Evolutionary conservation across 53 echinoderm and acorn worm species (phyloP), one percentile per base, ranked within the genome.

Genomic region (Temnopleurus reevesii): DNA sequence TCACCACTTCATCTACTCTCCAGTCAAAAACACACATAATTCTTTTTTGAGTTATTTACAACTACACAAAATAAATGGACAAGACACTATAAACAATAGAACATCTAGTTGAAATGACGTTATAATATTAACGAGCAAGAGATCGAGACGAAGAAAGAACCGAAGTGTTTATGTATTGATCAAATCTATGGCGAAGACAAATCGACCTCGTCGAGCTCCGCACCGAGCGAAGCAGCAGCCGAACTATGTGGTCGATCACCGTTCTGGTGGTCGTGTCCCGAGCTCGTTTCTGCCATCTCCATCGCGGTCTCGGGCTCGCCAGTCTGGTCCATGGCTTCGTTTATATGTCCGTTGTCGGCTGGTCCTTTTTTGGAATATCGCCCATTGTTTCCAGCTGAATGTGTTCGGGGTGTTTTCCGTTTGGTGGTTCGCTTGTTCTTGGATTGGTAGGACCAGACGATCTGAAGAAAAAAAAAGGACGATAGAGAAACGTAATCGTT

Each of bases 291-390:
- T 0, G 31, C 88, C 71, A 34, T 66, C 86, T 46, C 66, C 45
- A 86, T 36, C 21, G 12, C 35, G n/a, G n/a, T n/a, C n/a, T n/a
- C n/a, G n/a, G n/a, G n/a, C 34, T 64, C 64, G 54, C 15, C 56
- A 19, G 29, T 34, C 0, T 55, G 2, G 23, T 64, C 86, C 49
- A 86, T 64, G 64, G 47, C 88, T 47, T 87, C 88, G 71, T 66
- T 87, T 66, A 87, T 12, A 87, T 87, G 88, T 71, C 88, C 88
- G 88, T 87, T 87, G 88, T 87, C 88, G 53, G 64, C n/a, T n/a
- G n/a, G n/a, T n/a, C 6, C 49, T 86, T 54, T 64, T 66, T 64
- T 10, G 79, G 59, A 31, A 71, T 66, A 87, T 51, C 88, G 66
- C 21, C 88, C 88, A 87, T 1, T 2, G 33, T 12, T 12, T 61